A percentile compares a stretch with the other conserved stretches of the same genome.
Evolutionary conservation across 1,140 invertebrate species (phyloP).

Genomic region (Magallana angulata): DNA sequence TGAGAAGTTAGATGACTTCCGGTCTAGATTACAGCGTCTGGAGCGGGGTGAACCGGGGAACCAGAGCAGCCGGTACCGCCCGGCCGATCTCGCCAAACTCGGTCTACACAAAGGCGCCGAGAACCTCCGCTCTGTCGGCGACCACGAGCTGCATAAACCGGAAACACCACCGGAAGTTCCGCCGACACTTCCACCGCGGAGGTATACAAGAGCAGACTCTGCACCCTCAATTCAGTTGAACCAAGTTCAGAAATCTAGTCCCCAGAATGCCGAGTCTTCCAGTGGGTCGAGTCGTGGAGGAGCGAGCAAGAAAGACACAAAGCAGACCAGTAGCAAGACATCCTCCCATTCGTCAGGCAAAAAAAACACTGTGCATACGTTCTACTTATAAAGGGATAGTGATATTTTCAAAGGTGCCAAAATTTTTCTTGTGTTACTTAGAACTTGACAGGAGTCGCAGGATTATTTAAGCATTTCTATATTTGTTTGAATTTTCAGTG

Average conservation of each 20-base stretch:
- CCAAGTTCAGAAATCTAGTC: constrained; percentile 36
- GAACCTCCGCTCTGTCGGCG: background rate
- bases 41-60: constrained; percentile 63
- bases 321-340: background rate
- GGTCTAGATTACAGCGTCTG: constrained; percentile 66
- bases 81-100: constrained; percentile 15
- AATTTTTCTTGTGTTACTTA: background rate
- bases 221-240: constrained; percentile 27
- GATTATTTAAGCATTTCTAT: constrained; percentile 12
- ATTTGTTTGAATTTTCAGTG: background rate
- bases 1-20: constrained; percentile 73
- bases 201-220: constrained; percentile 45
- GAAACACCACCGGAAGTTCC: constrained; percentile 1
- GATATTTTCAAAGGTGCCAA: constrained; percentile 20
- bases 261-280: constrained; percentile 43
- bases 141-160: background rate
- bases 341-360: constrained; percentile 42
- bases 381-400: constrained; percentile 46
- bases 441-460: background rate
- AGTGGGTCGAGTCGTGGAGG: constrained; percentile 49
- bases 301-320: constrained; percentile 11
- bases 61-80: constrained; percentile 54
- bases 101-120: constrained; percentile 9
- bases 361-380: constrained; percentile 49
- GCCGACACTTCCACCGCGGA: constrained; percentile 37